Evolutionary conservation across 2,888 invertebrate species (phyloP).

Genomic region (Pyralis farinalis): DNA sequence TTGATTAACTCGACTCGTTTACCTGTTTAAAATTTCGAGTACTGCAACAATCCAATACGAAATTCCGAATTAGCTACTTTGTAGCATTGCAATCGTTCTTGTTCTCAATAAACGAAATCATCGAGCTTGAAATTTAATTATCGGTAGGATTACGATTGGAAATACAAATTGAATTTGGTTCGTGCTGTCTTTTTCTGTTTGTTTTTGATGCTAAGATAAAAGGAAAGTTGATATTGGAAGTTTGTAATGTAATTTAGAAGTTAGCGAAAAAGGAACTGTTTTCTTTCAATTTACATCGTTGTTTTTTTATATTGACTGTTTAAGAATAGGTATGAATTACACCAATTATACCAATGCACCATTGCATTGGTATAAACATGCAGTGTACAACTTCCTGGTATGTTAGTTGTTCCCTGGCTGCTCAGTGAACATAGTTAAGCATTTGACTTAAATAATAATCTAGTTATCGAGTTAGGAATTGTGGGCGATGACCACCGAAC

Average conservation of each 20-base stretch:
- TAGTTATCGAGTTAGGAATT: too few relatives aligned
- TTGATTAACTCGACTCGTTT: slow-evolving; percentile 51
- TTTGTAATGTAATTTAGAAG: not conserved
- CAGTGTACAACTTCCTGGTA: too few relatives aligned
- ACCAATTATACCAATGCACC: too few relatives aligned
- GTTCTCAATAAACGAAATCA: slow-evolving; percentile 6
- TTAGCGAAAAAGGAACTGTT: too few relatives aligned
- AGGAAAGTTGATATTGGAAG: not conserved
- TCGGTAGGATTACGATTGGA: slow-evolving; percentile 9
- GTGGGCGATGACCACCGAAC: too few relatives aligned
- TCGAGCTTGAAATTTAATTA: slow-evolving; percentile 14
- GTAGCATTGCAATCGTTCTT: slow-evolving; percentile 9
- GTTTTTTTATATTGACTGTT: too few relatives aligned
- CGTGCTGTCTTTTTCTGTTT: slow-evolving; percentile 7
- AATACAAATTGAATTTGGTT: slow-evolving; percentile 13
- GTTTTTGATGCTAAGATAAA: slow-evolving; percentile 4
- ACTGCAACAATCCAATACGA: slow-evolving; percentile 6
- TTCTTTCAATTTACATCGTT: too few relatives aligned
- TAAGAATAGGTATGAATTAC: too few relatives aligned
- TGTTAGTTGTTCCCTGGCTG: too few relatives aligned
- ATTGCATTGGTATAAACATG: too few relatives aligned
- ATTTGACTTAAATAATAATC: too few relatives aligned
- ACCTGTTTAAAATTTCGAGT: slow-evolving; percentile 44
- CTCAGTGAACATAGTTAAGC: too few relatives aligned
- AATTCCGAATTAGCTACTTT: slow-evolving; percentile 5